phyloP scores from a whole-genome alignment of 2,888 invertebrate species.

The Microplitis deprimator region DNA sequence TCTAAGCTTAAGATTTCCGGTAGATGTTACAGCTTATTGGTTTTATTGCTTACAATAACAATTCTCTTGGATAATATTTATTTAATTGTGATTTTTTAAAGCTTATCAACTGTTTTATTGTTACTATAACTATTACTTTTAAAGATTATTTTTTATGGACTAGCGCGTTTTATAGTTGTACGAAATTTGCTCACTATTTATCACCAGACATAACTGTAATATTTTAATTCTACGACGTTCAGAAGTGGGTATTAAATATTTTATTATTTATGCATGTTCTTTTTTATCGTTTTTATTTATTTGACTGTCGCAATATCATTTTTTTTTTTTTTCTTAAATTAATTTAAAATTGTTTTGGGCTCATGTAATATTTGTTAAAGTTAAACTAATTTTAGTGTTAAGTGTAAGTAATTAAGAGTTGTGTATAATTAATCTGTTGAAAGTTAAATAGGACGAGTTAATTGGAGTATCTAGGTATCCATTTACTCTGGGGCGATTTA shows the following conservation, averaged over 20 bases:
- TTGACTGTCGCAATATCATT: too few species aligned
- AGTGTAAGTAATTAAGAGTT: too few species aligned
- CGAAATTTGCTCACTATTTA: background rate
- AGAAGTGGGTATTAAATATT: background rate
- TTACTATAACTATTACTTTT: background rate
- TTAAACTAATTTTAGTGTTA: too few species aligned
- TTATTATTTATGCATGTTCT: background rate
- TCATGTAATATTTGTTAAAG: too few species aligned
- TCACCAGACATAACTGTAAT: background rate
- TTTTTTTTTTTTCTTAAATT: background rate
- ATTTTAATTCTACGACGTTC: background rate
- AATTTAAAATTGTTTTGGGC: background rate
- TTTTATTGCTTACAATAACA: background rate
- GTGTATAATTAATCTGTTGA: too few species aligned
- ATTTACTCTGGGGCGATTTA: slow-evolving; percentile 54
- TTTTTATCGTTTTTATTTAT: background rate
- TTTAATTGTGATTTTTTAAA: background rate
- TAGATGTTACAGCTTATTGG: background rate
- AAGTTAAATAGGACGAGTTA: too few species aligned
- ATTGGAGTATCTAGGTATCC: slow-evolving; percentile 41
- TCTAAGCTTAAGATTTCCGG: background rate
- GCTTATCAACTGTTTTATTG: background rate
- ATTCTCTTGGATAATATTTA: background rate
- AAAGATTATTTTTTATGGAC: background rate
- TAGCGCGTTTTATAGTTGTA: background rate